Conservation (phyloP, 2,888 invertebrate species). For the Meiosimyza decipiens region DNA sequence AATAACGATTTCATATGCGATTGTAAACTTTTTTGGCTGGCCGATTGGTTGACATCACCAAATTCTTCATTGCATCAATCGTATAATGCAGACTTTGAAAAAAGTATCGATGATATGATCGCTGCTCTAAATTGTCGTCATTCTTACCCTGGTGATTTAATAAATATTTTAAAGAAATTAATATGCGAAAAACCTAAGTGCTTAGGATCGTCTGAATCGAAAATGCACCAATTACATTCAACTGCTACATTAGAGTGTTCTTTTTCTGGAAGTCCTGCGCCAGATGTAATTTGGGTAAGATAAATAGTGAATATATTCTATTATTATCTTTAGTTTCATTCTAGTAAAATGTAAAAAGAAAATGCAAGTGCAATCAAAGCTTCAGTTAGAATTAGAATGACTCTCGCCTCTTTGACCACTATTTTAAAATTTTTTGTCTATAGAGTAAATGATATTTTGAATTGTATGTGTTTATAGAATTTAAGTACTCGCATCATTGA, state of each 20-base stretch:
- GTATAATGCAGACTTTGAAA: conserved; percentile 43
- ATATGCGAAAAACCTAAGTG: conserved; percentile 77
- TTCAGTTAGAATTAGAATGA: too few relatives aligned
- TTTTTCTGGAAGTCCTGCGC: conserved; percentile 80
- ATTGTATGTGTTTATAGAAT: too few relatives aligned
- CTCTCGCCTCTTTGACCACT: too few relatives aligned
- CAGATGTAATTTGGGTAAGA: conserved; percentile 82
- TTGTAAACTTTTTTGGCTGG: conserved; percentile 85
- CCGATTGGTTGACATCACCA: conserved; percentile 70
- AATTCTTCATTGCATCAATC: conserved; percentile 46
- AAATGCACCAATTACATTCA: conserved; percentile 73
- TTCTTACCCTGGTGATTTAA: conserved; percentile 77
- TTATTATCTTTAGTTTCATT: too few relatives aligned
- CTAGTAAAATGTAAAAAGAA: too few relatives aligned
- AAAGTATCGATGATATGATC: conserved; percentile 55
- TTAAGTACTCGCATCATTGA: too few relatives aligned
- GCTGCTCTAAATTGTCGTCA: conserved; percentile 76
- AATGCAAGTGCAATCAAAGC: too few relatives aligned
- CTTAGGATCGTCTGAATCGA: conserved; percentile 72
- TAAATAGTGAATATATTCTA: not conserved
- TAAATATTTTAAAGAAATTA: conserved; percentile 76
- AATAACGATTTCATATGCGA: conserved; percentile 88
- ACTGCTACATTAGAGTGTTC: conserved; percentile 82
- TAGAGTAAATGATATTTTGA: too few relatives aligned
- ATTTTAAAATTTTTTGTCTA: too few relatives aligned